A percentile compares a stretch with the other conserved stretches of the same genome.
Evolutionary conservation across 2,888 invertebrate species (phyloP).

Genomic region (Coremacera marginata): DNA sequence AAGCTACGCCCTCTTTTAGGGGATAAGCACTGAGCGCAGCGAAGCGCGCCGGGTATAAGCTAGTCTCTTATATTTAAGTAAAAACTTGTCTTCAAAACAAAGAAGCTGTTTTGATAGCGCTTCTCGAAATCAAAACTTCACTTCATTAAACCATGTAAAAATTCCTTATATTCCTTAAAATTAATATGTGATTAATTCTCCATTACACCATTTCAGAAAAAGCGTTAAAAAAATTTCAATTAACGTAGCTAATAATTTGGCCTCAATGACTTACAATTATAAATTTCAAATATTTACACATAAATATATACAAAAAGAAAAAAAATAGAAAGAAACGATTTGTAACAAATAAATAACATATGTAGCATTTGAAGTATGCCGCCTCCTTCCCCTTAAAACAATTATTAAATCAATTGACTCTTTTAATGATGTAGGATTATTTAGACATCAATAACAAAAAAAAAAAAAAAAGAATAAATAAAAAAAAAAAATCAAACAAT

Average conservation of each 20-base stretch:
- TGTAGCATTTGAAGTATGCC: not conserved
- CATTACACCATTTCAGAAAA: not conserved
- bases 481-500: too few relatives aligned
- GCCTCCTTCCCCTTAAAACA: constrained; percentile 55
- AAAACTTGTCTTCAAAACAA: too few relatives aligned
- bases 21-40: too few relatives aligned
- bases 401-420: constrained; percentile 56
- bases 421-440: constrained; percentile 31
- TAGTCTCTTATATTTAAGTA: too few relatives aligned
- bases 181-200: not conserved
- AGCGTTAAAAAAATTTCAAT: not conserved
- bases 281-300: not conserved
- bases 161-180: too few relatives aligned
- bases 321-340: not conserved
- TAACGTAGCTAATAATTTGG: constrained; percentile 25
- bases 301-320: not conserved
- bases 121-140: too few relatives aligned
- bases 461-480: too few relatives aligned
- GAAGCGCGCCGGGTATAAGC: too few relatives aligned
- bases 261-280: not conserved
- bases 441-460: constrained; percentile 25
- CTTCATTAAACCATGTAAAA: too few relatives aligned
- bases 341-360: not conserved
- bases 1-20: too few relatives aligned
- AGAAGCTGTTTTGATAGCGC: too few relatives aligned